phyloP scores from a whole-genome alignment of 1,140 invertebrate genomes.

The Eumeta japonica region DNA sequence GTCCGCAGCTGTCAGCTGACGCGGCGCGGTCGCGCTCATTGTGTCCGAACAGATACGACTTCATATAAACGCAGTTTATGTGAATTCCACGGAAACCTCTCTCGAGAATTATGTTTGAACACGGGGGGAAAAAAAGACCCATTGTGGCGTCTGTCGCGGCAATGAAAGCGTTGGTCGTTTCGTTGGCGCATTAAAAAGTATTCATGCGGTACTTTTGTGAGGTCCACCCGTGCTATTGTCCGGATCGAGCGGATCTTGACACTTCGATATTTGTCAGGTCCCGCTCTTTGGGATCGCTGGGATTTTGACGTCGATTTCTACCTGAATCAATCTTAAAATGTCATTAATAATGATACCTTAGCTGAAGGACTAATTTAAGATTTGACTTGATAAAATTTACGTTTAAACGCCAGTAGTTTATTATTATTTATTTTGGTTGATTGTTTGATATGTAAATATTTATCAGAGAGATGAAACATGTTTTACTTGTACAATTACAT shows the following conservation, averaged over 20 bases:
- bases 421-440: no score
- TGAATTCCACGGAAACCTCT: constrained; percentile 41
- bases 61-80: constrained; percentile 55
- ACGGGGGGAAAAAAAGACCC: constrained; percentile 37
- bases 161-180: constrained; percentile 47
- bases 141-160: constrained; percentile 32
- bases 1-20: constrained; percentile 44
- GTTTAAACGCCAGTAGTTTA: no score
- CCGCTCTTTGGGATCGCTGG: no score
- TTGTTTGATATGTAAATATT: no score
- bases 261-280: constrained; percentile 37
- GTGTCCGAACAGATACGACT: constrained; percentile 42
- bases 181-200: constrained; percentile 55
- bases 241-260: constrained; percentile 37
- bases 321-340: no score
- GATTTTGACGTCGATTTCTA: no score
- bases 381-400: no score
- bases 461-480: no score
- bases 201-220: constrained; percentile 48
- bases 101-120: constrained; percentile 41
- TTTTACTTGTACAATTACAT: no score
- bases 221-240: constrained; percentile 32
- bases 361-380: no score
- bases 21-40: constrained; percentile 36
- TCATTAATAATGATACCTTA: no score